A percentile compares a stretch with the other conserved stretches of the same genome.
These are phyloP conservation scores for Wiebesia pumilae DNA, from an alignment of 1,140 invertebrate genomes.

Conservation along the genomic window DNA sequence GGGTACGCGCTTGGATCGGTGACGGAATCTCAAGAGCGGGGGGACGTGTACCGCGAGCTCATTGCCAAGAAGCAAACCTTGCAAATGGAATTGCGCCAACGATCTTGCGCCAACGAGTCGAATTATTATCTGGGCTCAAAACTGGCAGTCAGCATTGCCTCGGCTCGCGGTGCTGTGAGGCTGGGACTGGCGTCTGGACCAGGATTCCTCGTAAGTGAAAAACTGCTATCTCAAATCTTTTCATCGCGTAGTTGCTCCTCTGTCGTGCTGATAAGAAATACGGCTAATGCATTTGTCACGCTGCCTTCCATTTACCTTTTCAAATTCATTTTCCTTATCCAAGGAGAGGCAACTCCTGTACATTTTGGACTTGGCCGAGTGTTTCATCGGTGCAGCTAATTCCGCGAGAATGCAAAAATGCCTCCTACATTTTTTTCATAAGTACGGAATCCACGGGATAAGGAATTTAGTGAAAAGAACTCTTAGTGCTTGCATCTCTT, in stretches of 20 bases:
- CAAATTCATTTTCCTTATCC: too few species aligned
- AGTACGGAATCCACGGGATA: too few species aligned
- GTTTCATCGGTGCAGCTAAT: too few species aligned
- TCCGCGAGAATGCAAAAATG: too few species aligned
- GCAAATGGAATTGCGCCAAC: constrained; percentile 82
- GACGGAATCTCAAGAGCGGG: constrained; percentile 64
- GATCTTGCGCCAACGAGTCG: constrained; percentile 63
- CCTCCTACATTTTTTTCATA: too few species aligned
- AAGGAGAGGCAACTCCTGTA: too few species aligned
- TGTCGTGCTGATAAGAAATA: background rate
- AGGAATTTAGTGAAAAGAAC: too few species aligned
- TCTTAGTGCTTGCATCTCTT: too few species aligned
- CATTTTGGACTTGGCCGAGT: too few species aligned
- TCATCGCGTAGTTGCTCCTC: background rate
- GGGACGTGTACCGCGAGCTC: constrained; percentile 85
- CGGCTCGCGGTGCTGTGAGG: constrained; percentile 64
- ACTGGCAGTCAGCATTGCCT: constrained; percentile 65
- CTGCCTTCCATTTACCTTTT: background rate
- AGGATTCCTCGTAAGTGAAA: constrained; percentile 62
- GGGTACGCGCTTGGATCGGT: constrained; percentile 79
- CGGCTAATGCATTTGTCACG: background rate
- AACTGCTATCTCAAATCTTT: background rate
- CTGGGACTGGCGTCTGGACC: constrained; percentile 70
- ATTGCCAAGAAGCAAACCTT: constrained; percentile 88
- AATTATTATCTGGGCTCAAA: constrained; percentile 67